Percentiles rank a stretch among this genome's conserved stretches.
phyloP scores from a whole-genome alignment of 2,888 invertebrate genomes.

The Cantharis flavilabris region DNA sequence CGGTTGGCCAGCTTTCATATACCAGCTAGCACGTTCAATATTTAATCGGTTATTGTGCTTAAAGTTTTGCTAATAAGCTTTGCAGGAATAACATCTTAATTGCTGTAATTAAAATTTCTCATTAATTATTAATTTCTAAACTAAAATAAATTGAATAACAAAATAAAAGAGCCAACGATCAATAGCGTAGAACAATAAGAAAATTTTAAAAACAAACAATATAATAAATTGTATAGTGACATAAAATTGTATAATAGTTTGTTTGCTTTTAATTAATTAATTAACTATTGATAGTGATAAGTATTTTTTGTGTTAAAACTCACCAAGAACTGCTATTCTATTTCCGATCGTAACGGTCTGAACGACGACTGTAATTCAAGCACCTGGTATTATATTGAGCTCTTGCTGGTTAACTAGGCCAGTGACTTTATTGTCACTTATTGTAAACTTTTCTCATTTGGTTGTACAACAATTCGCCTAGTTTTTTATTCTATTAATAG shows the following conservation, averaged over 20 bases:
- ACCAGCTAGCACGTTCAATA: background rate
- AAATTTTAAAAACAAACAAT: background rate
- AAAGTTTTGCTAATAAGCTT: background rate
- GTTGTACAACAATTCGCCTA: no score
- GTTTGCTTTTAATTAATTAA: no score
- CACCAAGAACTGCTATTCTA: no score
- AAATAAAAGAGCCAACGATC: background rate
- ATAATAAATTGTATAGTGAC: background rate
- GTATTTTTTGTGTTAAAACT: no score
- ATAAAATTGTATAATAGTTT: background rate
- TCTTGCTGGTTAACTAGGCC: no score
- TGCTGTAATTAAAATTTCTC: background rate
- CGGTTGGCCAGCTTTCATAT: background rate
- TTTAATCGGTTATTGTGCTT: background rate
- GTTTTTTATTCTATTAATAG: no score
- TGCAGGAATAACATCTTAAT: background rate
- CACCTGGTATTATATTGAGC: no score
- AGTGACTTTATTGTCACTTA: no score
- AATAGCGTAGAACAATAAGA: background rate
- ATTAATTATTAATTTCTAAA: background rate
- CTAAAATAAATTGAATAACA: background rate
- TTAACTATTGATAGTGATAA: no score
- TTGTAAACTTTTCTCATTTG: no score
- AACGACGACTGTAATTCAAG: no score
- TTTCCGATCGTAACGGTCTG: no score